Conservation (phyloP, 2,888 invertebrate genomes). For the Lysandra bellargus region DNA sequence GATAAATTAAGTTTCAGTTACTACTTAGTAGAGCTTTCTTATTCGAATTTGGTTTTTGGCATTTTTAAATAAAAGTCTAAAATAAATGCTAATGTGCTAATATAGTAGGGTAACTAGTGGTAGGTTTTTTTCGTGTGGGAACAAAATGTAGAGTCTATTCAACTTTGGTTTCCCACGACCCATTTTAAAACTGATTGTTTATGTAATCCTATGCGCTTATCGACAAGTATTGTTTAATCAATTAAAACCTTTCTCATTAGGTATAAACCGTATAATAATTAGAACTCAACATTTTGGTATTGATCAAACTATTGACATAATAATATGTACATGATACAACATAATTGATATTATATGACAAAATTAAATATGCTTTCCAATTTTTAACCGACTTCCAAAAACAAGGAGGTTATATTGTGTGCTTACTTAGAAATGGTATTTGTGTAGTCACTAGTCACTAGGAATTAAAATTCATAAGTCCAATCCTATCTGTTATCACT, state of each 20-base stretch:
- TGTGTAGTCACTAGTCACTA: no score
- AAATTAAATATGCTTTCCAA: no score
- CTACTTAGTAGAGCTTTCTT: not conserved
- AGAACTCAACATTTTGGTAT: not conserved
- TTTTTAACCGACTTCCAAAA: no score
- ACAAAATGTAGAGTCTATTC: conserved; percentile 7
- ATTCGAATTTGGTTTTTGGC: not conserved
- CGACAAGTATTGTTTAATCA: not conserved
- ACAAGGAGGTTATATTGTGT: no score
- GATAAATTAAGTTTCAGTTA: not conserved
- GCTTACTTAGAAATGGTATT: no score
- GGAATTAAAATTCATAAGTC: no score
- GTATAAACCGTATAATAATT: not conserved
- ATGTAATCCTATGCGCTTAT: conserved; percentile 11
- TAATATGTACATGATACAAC: no score
- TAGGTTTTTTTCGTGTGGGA: conserved; percentile 4
- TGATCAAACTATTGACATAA: not conserved
- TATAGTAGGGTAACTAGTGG: not conserved
- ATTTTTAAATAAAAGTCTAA: not conserved
- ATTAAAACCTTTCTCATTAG: not conserved
- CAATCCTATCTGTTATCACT: no score
- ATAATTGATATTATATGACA: no score
- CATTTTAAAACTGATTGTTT: conserved; percentile 13
- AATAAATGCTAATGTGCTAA: not conserved
- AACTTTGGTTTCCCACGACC: conserved; percentile 18